Conservation (phyloP, 2,797 vertebrate genomes). For the Tolypeutes matacus region DNA sequence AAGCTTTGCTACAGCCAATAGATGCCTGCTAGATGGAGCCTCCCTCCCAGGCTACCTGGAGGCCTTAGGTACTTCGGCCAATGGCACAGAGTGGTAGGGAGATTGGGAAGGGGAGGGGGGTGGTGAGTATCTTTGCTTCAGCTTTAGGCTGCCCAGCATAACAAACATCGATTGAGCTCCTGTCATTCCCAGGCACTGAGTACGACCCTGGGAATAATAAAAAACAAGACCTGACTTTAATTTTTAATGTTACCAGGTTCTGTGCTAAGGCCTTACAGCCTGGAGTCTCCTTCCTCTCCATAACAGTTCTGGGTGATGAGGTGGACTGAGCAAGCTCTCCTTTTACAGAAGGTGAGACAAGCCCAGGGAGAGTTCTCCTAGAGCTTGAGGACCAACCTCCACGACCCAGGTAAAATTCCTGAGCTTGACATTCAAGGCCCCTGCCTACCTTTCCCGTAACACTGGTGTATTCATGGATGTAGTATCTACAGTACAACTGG, state of each 20-base stretch:
- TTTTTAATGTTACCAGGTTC: background rate
- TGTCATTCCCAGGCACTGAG: background rate
- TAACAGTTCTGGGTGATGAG: background rate
- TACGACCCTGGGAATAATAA: background rate
- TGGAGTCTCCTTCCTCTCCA: fast-evolving
- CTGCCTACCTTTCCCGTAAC: constrained; percentile 43
- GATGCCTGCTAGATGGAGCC: too few relatives aligned
- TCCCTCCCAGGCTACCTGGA: background rate
- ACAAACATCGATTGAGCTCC: background rate
- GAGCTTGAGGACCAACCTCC: background rate
- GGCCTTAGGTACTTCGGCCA: background rate
- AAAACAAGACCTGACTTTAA: background rate
- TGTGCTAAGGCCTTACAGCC: background rate
- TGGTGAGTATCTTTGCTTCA: background rate
- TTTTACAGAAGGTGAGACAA: constrained; percentile 19
- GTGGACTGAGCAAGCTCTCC: background rate
- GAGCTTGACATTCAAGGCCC: constrained; percentile 81
- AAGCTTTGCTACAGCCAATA: fast-evolving
- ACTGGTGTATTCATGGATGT: too few relatives aligned
- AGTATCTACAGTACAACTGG: background rate
- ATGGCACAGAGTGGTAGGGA: too few relatives aligned
- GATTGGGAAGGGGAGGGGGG: fast-evolving
- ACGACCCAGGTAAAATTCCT: constrained; percentile 52
- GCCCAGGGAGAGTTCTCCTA: background rate
- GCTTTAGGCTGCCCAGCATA: too few relatives aligned